Percentiles rank a stretch among this genome's conserved stretches.
These are phyloP conservation scores for Chloroceryle inda DNA, from an alignment of 2,797 vertebrate genomes.

Conservation along the genomic window DNA sequence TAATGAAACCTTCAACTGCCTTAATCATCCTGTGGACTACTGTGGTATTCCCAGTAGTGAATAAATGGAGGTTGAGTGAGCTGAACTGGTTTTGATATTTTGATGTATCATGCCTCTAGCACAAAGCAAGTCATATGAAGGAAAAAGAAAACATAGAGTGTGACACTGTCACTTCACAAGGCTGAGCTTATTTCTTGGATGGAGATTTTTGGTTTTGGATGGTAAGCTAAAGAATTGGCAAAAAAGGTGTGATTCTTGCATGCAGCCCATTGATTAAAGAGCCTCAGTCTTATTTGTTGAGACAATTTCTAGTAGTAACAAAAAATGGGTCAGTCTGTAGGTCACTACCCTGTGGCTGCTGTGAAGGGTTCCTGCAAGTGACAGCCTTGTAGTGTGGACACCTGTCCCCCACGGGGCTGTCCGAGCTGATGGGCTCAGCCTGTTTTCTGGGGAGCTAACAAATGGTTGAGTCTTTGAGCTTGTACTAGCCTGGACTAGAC, in stretches of 20 bases:
- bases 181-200: background rate
- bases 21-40: constrained; percentile 65
- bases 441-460: background rate
- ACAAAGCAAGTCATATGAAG: background rate
- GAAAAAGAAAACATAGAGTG: background rate
- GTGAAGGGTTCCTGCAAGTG: background rate
- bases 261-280: background rate
- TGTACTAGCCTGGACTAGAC: background rate
- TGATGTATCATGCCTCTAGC: constrained; percentile 59
- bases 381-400: background rate
- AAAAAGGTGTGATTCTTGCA: background rate
- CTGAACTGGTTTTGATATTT: constrained; percentile 64
- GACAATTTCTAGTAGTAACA: background rate
- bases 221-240: background rate
- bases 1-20: constrained; percentile 73
- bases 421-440: background rate
- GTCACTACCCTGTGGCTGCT: background rate
- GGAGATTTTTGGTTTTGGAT: background rate
- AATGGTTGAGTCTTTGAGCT: background rate
- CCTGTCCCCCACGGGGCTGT: background rate
- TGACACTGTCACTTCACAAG: background rate
- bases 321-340: background rate
- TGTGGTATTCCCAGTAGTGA: constrained; percentile 67
- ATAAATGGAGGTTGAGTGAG: constrained; percentile 64
- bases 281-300: background rate